phyloP scores from a whole-genome alignment of 2,888 invertebrate species.

The Zygothrica quintamaculata region DNA sequence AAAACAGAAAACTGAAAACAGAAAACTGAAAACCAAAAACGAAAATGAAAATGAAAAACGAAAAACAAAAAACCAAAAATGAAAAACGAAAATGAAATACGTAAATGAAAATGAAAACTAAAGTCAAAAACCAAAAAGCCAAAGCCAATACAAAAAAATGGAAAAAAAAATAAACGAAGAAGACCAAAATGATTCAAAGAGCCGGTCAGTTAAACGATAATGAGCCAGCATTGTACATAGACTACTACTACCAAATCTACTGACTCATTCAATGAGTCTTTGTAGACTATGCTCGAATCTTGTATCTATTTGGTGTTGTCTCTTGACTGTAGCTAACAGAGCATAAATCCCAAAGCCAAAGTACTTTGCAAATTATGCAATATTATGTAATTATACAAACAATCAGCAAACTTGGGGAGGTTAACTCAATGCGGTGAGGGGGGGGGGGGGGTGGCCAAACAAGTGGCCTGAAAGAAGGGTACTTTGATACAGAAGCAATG shows the following conservation, averaged over 20 bases:
- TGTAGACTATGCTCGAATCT: slow-evolving; percentile 16
- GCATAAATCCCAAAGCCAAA: slow-evolving; percentile 81
- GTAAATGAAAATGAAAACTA: slow-evolving; percentile 44
- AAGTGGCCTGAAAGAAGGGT: background rate
- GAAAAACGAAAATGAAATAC: slow-evolving; percentile 29
- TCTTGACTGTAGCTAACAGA: slow-evolving; percentile 76
- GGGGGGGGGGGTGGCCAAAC: background rate
- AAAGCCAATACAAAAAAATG: slow-evolving; percentile 13
- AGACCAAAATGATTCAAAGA: slow-evolving; percentile 40
- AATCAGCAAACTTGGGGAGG: slow-evolving; percentile 56
- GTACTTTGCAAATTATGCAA: slow-evolving; percentile 80
- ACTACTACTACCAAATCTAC: slow-evolving; percentile 2
- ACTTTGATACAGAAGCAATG: no score
- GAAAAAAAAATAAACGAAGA: slow-evolving; percentile 37
- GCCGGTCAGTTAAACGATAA: slow-evolving; percentile 71
- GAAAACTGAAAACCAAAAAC: slow-evolving; percentile 25
- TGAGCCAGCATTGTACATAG: slow-evolving; percentile 64
- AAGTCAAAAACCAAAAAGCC: slow-evolving; percentile 10
- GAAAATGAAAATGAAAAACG: no score
- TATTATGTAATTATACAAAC: slow-evolving; percentile 79
- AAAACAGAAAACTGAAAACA: slow-evolving; percentile 39
- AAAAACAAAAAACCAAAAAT: slow-evolving; percentile 32
- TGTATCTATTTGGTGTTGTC: slow-evolving; percentile 25
- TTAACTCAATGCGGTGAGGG: background rate
- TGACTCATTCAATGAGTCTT: slow-evolving; percentile 11